Evolutionary conservation across 2,113 vertebrate genomes (phyloP), one percentile per base, ranked within the genome.

Genomic region (Bothrops jararaca): DNA sequence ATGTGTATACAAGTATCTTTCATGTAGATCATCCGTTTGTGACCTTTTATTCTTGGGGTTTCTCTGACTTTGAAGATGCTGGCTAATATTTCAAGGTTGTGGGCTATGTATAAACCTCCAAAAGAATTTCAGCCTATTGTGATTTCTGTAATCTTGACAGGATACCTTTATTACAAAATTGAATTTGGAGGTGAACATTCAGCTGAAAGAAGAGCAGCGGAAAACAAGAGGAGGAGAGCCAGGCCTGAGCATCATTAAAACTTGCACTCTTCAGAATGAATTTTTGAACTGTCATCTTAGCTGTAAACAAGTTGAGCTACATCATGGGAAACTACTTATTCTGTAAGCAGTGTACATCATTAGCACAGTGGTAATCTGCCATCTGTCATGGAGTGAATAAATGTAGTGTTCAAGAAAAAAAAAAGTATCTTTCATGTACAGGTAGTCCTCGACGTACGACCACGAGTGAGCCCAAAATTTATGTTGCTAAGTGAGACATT

Each of bases 181-280:
- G n/a, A n/a, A n/a, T n/a, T n/a, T n/a, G n/a, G n/a, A n/a, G n/a
- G n/a, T n/a, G n/a, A n/a, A n/a, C n/a, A n/a, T n/a, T n/a, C n/a
- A n/a, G n/a, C n/a, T n/a, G n/a, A n/a, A n/a, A n/a, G n/a, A n/a
- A n/a, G n/a, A n/a, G n/a, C n/a, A n/a, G n/a, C n/a, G n/a, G n/a
- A n/a, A n/a, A n/a, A n/a, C n/a, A n/a, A n/a, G n/a, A n/a, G n/a
- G n/a, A n/a, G n/a, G n/a, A n/a, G 96, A 92, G 50, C 94, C 18
- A 95, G 94, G 92, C 85, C 58, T 95, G 93, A 90, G 57, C 97
- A 97, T 95, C 96, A 97, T 80, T 97, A 95, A 95, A 94, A 93
- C 91, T 89, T 85, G 92, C 86, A 86, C 90, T 94, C 89, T 87
- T 94, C 93, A 93, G 7, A 93, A 93, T 95, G 93, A 52, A 89